Conservation (phyloP, 64 coral and sea anemone species). For the Stichodactyla helianthus region DNA sequence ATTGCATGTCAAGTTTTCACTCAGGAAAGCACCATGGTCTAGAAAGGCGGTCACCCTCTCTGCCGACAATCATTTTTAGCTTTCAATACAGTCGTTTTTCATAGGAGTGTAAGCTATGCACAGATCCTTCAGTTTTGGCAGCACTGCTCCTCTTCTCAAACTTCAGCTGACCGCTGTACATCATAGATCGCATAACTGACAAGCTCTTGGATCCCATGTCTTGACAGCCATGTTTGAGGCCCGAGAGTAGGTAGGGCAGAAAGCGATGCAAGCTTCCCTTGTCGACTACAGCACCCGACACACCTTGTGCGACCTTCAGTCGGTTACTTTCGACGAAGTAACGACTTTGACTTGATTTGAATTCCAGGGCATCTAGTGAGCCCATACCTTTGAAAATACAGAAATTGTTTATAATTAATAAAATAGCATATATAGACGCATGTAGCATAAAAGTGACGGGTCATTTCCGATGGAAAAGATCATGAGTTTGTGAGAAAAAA, state of each 20-base stretch:
- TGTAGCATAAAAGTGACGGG: too few relatives aligned
- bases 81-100: constrained; percentile 68
- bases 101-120: constrained; percentile 81
- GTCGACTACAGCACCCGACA: constrained; percentile 78
- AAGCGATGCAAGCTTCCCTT: constrained; percentile 79
- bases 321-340: constrained; percentile 80
- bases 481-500: too few relatives aligned
- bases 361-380: constrained; percentile 72
- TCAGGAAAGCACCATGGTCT: too few relatives aligned
- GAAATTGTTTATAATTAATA: too few relatives aligned
- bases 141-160: constrained; percentile 69
- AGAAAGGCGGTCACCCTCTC: too few relatives aligned
- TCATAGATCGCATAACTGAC: constrained; percentile 62
- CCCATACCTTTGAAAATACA: constrained; percentile 63
- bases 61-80: too few relatives aligned
- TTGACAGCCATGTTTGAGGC: constrained; percentile 86
- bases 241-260: constrained; percentile 59
- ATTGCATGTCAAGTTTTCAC: too few relatives aligned
- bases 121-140: constrained; percentile 62
- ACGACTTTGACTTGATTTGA: constrained; percentile 83
- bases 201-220: constrained; percentile 78
- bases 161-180: constrained; percentile 85
- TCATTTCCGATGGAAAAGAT: too few relatives aligned
- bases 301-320: constrained; percentile 84
- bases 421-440: too few relatives aligned